A percentile compares a stretch with the other conserved stretches of the same genome.
phyloP scores from a whole-genome alignment of 2,113 vertebrate genomes.

The Nesoenas mayeri region DNA sequence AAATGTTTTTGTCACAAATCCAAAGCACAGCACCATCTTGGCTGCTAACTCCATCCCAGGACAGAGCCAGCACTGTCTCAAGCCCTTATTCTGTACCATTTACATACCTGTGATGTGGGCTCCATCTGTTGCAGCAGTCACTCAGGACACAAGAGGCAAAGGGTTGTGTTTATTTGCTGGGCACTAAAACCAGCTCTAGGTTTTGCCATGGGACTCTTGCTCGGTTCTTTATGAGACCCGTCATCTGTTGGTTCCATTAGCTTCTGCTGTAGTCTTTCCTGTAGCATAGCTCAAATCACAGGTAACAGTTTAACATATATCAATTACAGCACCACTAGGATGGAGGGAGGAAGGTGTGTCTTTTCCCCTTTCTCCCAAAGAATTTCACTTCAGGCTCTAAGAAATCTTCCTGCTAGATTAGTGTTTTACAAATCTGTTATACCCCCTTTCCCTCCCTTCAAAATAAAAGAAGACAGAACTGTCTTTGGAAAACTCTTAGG shows the following conservation, averaged over 20 bases:
- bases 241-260: neutral
- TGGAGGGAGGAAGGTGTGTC: neutral
- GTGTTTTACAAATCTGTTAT: neutral
- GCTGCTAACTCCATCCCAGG: neutral
- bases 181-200: neutral
- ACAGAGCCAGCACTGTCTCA: neutral
- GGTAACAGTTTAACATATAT: neutral
- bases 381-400: neutral
- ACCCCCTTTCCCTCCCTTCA: neutral
- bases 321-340: neutral
- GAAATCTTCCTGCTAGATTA: neutral
- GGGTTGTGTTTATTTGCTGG: neutral
- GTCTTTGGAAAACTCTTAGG: neutral
- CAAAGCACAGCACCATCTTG: neutral
- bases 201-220: neutral
- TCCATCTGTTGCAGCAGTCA: fast-evolving
- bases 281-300: neutral
- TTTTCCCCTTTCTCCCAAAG: neutral
- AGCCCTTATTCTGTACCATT: neutral
- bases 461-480: neutral
- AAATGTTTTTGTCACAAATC: neutral
- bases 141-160: neutral
- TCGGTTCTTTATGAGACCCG: fast-evolving
- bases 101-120: neutral
- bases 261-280: neutral